A percentile compares a stretch with the other conserved stretches of the same genome.
Evolutionary conservation across 53 echinoderm and acorn worm species (phyloP).

Genomic region (Astropecten irregularis): DNA sequence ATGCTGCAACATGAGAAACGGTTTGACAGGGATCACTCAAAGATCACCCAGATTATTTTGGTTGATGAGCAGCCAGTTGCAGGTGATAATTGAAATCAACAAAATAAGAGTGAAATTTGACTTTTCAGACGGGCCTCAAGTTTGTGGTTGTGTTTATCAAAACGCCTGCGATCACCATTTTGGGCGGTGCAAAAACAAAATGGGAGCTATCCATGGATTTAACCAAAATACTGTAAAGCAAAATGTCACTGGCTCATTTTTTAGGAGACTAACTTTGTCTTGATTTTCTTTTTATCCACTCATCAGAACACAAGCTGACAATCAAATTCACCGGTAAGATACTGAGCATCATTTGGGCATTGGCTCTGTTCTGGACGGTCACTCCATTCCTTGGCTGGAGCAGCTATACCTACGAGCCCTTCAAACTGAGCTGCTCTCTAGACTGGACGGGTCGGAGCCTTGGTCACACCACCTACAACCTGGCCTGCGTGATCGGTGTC

Average conservation of each 20-base stretch:
- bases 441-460: slow-evolving; percentile 63
- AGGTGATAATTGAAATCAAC: no score
- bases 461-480: slow-evolving; percentile 57
- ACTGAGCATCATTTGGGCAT: slow-evolving; percentile 56
- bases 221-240: no score
- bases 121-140: no score
- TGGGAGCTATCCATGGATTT: no score
- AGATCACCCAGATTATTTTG: no score
- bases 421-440: slow-evolving; percentile 72
- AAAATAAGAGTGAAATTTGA: no score
- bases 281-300: neutral
- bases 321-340: slow-evolving; percentile 32
- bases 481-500: slow-evolving; percentile 42
- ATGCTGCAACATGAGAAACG: no score
- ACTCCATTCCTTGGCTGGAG: slow-evolving; percentile 84
- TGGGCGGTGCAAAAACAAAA: no score
- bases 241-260: neutral
- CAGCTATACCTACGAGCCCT: slow-evolving; percentile 78
- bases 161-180: no score
- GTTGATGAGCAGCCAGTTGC: no score
- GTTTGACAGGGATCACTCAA: no score
- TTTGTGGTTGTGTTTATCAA: no score
- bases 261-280: neutral
- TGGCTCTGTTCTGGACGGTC: slow-evolving; percentile 70
- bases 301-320: slow-evolving; percentile 72